Evolutionary conservation across 2,888 invertebrate species (phyloP).

Genomic region (Meta bourneti): DNA sequence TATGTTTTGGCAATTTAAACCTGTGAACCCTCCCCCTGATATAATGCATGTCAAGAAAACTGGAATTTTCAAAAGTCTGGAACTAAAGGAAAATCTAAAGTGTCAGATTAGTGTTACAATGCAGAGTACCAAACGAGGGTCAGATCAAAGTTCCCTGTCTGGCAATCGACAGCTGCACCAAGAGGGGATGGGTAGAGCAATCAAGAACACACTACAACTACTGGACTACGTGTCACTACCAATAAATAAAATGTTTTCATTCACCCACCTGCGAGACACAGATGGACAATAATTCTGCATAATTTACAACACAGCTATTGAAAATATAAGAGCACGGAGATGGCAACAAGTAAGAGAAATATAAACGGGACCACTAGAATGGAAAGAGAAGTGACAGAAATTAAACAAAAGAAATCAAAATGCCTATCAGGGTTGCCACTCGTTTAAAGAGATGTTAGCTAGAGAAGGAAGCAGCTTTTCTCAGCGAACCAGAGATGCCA

Average conservation of each 20-base stretch:
- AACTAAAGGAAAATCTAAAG: too few species aligned
- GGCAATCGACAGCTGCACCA: too few species aligned
- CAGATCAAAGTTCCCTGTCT: background rate
- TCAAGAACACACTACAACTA: slow-evolving; percentile 25
- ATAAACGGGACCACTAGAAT: slow-evolving; percentile 76
- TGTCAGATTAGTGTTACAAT: too few species aligned
- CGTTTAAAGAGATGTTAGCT: slow-evolving; percentile 13
- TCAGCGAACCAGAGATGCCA: too few species aligned
- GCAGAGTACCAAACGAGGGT: background rate
- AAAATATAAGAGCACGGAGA: slow-evolving; percentile 75
- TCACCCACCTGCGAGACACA: slow-evolving; percentile 84
- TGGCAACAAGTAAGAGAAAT: slow-evolving; percentile 77
- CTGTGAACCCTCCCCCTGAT: too few species aligned
- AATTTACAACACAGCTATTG: slow-evolving; percentile 75
- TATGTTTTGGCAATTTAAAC: too few species aligned
- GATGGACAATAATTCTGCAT: slow-evolving; percentile 82
- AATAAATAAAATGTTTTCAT: slow-evolving; percentile 62
- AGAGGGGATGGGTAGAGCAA: slow-evolving; percentile 1
- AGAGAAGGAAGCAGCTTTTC: background rate
- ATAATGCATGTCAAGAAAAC: too few species aligned
- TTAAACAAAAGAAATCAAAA: slow-evolving; percentile 35
- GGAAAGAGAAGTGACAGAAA: slow-evolving; percentile 65
- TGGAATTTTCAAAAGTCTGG: too few species aligned
- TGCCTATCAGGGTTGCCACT: slow-evolving; percentile 69
- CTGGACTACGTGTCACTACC: slow-evolving; percentile 69